phyloP scores from a whole-genome alignment of 2,113 vertebrate genomes.

The Copsychus sechellarum region DNA sequence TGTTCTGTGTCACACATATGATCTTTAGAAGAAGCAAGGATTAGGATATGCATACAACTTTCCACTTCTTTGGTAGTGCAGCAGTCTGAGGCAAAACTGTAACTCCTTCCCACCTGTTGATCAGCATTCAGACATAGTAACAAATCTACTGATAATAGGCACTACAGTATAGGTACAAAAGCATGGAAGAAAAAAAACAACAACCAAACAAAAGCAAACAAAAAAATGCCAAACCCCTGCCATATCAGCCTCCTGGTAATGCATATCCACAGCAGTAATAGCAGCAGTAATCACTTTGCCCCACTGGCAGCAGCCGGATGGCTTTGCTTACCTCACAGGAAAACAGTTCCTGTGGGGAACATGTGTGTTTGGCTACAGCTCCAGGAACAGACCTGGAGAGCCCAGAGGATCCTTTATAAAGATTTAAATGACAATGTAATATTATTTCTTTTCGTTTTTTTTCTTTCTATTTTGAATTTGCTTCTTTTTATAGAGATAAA shows the following conservation, averaged over 20 bases:
- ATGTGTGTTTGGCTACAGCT: neutral
- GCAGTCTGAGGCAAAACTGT: neutral
- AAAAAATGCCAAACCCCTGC: neutral
- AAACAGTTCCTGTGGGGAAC: neutral
- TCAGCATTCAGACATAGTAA: neutral
- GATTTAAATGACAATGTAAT: neutral
- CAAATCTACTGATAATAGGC: neutral
- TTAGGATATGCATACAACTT: neutral
- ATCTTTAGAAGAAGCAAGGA: neutral
- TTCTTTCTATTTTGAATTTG: neutral
- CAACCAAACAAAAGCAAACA: neutral
- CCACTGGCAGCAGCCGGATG: neutral
- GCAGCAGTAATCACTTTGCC: neutral
- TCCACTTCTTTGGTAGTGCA: neutral
- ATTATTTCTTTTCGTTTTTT: rapidly evolving
- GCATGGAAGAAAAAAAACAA: neutral
- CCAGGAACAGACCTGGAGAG: neutral
- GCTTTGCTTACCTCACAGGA: neutral
- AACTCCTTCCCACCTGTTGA: neutral
- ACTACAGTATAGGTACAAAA: neutral
- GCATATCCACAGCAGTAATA: neutral
- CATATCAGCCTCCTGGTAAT: neutral
- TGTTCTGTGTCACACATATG: neutral
- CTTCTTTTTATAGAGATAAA: neutral
- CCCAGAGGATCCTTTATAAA: neutral